Percentiles rank a stretch among this genome's conserved stretches.
phyloP scores from a whole-genome alignment of 2,113 vertebrate genomes.

The Pogonocichla stellata region DNA sequence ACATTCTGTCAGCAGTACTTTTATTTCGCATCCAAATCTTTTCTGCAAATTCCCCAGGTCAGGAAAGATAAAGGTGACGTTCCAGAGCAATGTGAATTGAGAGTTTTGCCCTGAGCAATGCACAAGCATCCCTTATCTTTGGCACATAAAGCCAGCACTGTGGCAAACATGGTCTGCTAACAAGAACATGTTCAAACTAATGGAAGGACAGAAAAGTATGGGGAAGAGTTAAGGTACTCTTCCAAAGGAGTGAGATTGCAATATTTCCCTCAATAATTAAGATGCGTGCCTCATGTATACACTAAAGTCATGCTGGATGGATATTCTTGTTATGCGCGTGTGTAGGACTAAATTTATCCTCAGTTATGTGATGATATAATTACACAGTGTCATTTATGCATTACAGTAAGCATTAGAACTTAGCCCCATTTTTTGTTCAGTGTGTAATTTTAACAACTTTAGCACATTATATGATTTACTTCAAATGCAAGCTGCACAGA shows the following conservation, averaged over 20 bases:
- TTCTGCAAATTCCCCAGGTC: neutral
- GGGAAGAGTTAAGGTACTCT: neutral
- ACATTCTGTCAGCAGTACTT: neutral
- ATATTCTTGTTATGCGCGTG: rapidly evolving
- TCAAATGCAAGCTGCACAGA: neutral
- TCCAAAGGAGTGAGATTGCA: neutral
- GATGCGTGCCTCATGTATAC: rapidly evolving
- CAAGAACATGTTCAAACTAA: neutral
- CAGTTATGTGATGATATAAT: neutral
- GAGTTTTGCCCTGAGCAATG: neutral
- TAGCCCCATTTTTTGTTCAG: constrained; percentile 1
- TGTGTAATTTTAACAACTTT: constrained; percentile 10
- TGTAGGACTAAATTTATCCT: neutral
- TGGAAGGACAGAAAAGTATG: neutral
- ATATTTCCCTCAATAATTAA: neutral
- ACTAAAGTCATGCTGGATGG: neutral
- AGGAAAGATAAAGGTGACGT: neutral
- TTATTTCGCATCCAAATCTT: neutral
- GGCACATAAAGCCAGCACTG: neutral
- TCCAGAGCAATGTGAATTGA: neutral
- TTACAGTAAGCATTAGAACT: neutral
- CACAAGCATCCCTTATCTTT: neutral
- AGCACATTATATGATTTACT: neutral
- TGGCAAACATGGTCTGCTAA: neutral
- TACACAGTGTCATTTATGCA: neutral